Base-by-base conservation (phyloP, 2,888 invertebrate genomes). In the Crossocerus cetratus region DNA sequence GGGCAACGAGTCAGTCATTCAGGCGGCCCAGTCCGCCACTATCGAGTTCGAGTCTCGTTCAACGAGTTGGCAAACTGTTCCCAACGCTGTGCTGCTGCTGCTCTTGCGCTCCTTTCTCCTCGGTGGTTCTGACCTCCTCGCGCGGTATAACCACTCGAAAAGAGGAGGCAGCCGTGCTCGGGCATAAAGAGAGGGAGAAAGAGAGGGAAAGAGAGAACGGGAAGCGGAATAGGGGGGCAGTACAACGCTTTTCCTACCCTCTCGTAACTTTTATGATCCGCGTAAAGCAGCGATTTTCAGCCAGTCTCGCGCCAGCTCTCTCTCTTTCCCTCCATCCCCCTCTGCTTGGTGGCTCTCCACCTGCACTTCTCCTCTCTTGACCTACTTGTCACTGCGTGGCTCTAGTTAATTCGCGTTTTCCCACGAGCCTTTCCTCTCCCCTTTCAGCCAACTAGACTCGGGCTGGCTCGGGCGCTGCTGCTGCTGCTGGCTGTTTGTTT, bases 61-160 rank as follows among this genome's bases (percentile, higher is more conserved):
- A 86, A 86, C 87, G 87, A 89, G 88, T 89, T 87, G 86, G 88
- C 85, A 87, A 89, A 89, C 87, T 88, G 85, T 86, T 87, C 83
- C 80, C 73, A 78, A 83, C 80, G 82, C 71, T 77, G 79, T 70
- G 82, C 81, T 32, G 32, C 81, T 32, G 32, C 32, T 32, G 32
- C 32, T 32, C 32, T 32, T 11, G 32, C 32, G 72, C 74, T 74
- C 65, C 75, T 81, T 81, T 75, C 77, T 74, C 75, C 67, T 43
- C 63, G 74, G 75, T 73, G 60, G 59, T 55, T 65, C 70, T 55
- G 78, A 75, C 72, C 74, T 72, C 72, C 74, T 72, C 65, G 32
- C 65, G 64, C 56, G 55, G 69, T 81, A 83, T 83, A 81, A 78
- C 81, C 80, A 80, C 82, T 84, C 75, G 81, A 86, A 85, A 84